Base-by-base conservation (phyloP, 2,888 invertebrate genomes). In the Osmoderma eremita region DNA sequence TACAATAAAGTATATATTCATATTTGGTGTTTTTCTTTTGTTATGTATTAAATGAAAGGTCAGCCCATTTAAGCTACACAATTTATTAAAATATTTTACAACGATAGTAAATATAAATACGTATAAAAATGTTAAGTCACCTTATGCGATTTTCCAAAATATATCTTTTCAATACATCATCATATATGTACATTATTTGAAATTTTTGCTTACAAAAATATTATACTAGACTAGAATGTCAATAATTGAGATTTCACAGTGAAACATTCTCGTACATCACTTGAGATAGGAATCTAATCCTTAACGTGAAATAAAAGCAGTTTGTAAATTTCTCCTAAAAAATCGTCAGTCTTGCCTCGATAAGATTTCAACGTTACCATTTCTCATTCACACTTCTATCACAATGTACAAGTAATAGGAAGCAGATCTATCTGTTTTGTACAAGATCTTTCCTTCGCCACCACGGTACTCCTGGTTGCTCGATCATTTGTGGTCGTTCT, bases 401-500 rank as follows among this genome's bases (percentile, higher is more conserved):
- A 65, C 65, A 65, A 48, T 58, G 12, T 65, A 39, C 49, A 49
- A 63, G 17, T 30, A 18, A 22, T 13, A 41, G 10, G 13, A 45
- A 62, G 20, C 10, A 15, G 13, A 63, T 30, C 41, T 62, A 67
- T 53, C 67, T 42, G 24, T 62, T 54, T 13, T 61, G 63, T 18
- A 63, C 73, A 38, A 79, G 73, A 73, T 81, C 81, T 71, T 80
- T 78, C 63, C 83, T 74, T 73, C 83, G 76, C 83, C 83, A 83
- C 83, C 83, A 83, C 0, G 83, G 83, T 39, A 83, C 79, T 8
- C 83, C 83, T 67, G 80, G 81, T 70, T 82, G 77, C 42, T 82
- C 80, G 22, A 74, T 67, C 12, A 71, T 50, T 1, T 49, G 49
- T n/a, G 39, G 15, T 36, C 42, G 51, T 24, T 66, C 65, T 3